These are phyloP conservation scores for Platalea minor DNA, from an alignment of 2,797 vertebrate genomes.

Conservation along the genomic window DNA sequence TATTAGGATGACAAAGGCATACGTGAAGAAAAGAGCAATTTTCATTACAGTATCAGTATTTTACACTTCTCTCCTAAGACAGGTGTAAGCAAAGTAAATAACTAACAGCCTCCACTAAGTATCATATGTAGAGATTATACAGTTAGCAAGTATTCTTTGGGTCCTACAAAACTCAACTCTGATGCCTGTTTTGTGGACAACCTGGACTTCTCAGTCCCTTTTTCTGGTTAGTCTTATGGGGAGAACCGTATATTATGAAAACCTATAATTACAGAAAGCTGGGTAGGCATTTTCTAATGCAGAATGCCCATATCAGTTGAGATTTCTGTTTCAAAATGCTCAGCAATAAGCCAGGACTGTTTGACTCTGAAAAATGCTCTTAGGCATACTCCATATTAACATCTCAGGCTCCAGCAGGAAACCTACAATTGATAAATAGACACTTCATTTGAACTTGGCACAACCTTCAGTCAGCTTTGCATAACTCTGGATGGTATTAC, in stretches of 20 bases:
- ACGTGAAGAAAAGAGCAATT: neutral
- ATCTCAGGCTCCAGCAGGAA: slow-evolving; percentile 43
- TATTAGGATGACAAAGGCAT: neutral
- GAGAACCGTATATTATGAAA: neutral
- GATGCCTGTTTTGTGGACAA: neutral
- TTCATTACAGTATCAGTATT: neutral
- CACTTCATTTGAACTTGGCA: slow-evolving; percentile 65
- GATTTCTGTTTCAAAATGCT: slow-evolving; percentile 35
- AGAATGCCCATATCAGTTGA: neutral
- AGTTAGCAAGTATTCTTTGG: neutral
- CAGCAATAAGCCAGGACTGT: slow-evolving; percentile 6
- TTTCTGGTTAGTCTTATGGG: neutral
- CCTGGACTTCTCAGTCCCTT: neutral
- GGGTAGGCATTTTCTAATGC: neutral
- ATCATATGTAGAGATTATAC: neutral
- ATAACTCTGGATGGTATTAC: slow-evolving; percentile 21
- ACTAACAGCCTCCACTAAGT: neutral
- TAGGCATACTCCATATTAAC: slow-evolving; percentile 63
- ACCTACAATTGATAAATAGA: slow-evolving; percentile 47
- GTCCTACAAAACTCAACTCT: neutral
- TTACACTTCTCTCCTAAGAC: neutral
- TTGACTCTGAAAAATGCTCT: slow-evolving; percentile 42
- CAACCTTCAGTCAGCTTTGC: slow-evolving; percentile 56
- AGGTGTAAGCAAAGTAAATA: neutral
- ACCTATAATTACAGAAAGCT: neutral